Evolutionary conservation across 1,140 invertebrate species (phyloP), one percentile per base, ranked within the genome.

Genomic region (Trichogramma pretiosum): DNA sequence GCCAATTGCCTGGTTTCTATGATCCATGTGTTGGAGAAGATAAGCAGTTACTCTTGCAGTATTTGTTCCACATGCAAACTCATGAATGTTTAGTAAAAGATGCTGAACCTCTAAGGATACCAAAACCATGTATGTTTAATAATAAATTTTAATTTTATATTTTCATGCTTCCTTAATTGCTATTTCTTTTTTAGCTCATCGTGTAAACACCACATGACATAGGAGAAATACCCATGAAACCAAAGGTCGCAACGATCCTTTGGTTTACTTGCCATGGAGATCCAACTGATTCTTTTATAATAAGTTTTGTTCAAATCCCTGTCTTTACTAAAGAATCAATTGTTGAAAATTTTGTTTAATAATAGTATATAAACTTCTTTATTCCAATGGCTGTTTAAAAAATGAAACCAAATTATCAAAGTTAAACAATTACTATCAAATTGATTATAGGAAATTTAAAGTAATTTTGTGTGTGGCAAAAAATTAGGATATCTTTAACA

Each of bases 1-100:
- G 85, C 63, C 87, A 95, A 63, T 69, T 98, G 40, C 88, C 93
- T 26, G 95, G 95, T 21, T 98, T 99, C 70, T 98, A 89, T 70
- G 95, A 98, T 70, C 92, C 93, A 0, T 92, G 90, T 62, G 79
- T 94, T 14, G 91, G 93, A 3, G 92, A 97, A 55, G 84, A 90
- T 5, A 99, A 99, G 68, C 79, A 79, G 50, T 70, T 99, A 19
- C 80, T 83, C 28, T 78, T 99, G 47, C 80, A 87, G 57, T 99
- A 98, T 66, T 77, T 81, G 56, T 96, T 87, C 69, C 81, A 84
- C 56, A 80, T 81, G 63, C 77, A 83, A 59, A 72, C 79, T 5
- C 85, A 95, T 66, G 77, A 85, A 61, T 81, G 87, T 56, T 82
- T 84, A n/a, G 70, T 95, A 21, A 72, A 77, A 51, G 93, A 97